Evolutionary conservation across 2,797 vertebrate species (phyloP).

Genomic region (Tadarida brasiliensis): DNA sequence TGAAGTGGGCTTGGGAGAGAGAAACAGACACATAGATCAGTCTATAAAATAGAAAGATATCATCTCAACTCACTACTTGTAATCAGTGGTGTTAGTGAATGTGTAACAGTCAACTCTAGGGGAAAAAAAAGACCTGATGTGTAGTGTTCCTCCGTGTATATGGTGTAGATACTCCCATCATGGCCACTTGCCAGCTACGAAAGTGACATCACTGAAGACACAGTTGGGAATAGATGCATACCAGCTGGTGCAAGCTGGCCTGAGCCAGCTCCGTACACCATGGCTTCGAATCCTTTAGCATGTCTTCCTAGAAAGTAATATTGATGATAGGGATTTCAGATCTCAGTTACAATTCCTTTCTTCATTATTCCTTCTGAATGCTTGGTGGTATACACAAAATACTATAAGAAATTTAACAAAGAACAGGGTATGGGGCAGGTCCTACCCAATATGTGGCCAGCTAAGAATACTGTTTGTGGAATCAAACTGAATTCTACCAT

Average conservation of each 20-base stretch:
- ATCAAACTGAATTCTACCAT: not conserved
- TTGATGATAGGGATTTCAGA: not conserved
- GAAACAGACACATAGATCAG: not conserved
- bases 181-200: not conserved
- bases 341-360: not conserved
- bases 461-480: not conserved
- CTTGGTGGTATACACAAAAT: not conserved
- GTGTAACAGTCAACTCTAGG: not conserved
- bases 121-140: not conserved
- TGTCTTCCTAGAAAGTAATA: not conserved
- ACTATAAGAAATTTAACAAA: not conserved
- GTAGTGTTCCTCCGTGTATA: not conserved
- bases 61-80: not conserved
- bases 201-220: not conserved
- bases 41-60: not conserved
- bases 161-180: not conserved
- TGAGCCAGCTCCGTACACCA: not conserved
- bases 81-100: not conserved
- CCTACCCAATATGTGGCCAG: not conserved
- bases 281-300: not conserved
- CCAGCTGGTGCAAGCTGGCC: not conserved
- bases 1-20: not conserved
- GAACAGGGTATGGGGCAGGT: not conserved
- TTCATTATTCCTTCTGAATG: not conserved
- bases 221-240: not conserved